Evolutionary conservation across 2,113 vertebrate species (phyloP).

Genomic region (Lophochroa leadbeateri): DNA sequence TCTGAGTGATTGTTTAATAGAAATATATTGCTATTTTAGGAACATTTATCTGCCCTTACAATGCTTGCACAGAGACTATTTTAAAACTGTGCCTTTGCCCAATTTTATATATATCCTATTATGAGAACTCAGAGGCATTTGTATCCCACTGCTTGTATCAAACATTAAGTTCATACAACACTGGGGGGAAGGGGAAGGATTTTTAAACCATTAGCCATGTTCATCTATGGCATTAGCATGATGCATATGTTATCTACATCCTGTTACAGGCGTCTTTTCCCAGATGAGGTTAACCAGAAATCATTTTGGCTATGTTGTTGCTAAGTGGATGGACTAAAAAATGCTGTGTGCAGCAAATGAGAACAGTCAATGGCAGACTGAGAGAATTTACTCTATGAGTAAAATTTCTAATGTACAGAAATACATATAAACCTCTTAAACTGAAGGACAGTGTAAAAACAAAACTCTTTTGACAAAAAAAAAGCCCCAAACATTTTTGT

Average conservation of each 20-base stretch:
- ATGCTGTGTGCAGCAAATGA: background rate
- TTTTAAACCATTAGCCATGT: background rate
- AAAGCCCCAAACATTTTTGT: background rate
- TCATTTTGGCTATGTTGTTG: background rate
- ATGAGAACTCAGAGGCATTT: background rate
- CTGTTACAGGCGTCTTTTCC: background rate
- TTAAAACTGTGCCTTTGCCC: slow-evolving; percentile 14
- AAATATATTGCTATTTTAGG: slow-evolving; percentile 58
- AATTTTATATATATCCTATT: slow-evolving; percentile 32
- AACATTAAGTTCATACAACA: background rate
- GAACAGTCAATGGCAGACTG: slow-evolving; percentile 33
- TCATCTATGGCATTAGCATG: background rate
- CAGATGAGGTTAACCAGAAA: background rate
- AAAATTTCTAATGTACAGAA: background rate
- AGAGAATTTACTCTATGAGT: background rate
- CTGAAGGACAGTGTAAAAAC: background rate
- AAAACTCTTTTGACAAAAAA: slow-evolving; percentile 2
- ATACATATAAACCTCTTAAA: slow-evolving; percentile 20
- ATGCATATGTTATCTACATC: background rate
- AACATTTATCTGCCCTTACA: slow-evolving; percentile 33
- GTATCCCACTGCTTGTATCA: background rate
- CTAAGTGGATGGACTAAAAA: background rate
- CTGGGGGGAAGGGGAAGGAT: background rate
- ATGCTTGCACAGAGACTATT: background rate
- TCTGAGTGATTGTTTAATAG: slow-evolving; percentile 53